phyloP scores from a whole-genome alignment of 2,797 vertebrate genomes.

The Ficedula albicollis region DNA sequence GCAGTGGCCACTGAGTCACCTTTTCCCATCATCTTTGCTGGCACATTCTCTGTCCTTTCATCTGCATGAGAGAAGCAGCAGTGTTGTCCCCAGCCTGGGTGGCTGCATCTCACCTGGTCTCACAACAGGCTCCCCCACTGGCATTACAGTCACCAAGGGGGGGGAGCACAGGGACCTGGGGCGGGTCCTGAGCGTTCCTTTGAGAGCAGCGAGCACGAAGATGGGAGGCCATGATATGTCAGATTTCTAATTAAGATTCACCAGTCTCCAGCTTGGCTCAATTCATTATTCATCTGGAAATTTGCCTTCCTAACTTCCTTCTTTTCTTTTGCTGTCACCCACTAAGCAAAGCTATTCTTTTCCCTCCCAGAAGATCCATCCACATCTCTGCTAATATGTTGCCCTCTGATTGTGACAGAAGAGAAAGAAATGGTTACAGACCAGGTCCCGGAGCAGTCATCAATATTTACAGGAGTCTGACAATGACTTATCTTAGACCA shows the following conservation, averaged over 20 bases:
- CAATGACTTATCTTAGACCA: slow-evolving; percentile 8
- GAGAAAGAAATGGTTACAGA: not conserved
- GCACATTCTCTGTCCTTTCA: not conserved
- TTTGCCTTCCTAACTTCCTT: not conserved
- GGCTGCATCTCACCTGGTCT: not conserved
- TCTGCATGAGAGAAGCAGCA: not conserved
- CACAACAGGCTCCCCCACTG: not conserved
- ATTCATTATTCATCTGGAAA: slow-evolving; percentile 45
- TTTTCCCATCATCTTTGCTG: not conserved
- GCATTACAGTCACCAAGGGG: not conserved
- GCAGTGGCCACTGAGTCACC: not conserved
- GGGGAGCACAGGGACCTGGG: accelerated
- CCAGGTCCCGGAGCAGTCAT: not conserved
- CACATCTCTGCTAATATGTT: not conserved
- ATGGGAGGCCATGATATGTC: accelerated
- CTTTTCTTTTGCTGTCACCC: slow-evolving; percentile 6
- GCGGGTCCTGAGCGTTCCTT: not conserved
- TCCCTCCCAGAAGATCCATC: not conserved
- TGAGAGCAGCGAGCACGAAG: not conserved
- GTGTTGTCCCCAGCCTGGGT: not conserved
- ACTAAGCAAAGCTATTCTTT: not conserved
- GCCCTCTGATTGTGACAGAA: not conserved
- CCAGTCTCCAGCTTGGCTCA: not conserved
- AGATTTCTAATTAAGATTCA: not conserved
- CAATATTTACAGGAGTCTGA: slow-evolving; percentile 46